Evolutionary conservation across 2,888 invertebrate species (phyloP).

Genomic region (Neuroscelio doddi): DNA sequence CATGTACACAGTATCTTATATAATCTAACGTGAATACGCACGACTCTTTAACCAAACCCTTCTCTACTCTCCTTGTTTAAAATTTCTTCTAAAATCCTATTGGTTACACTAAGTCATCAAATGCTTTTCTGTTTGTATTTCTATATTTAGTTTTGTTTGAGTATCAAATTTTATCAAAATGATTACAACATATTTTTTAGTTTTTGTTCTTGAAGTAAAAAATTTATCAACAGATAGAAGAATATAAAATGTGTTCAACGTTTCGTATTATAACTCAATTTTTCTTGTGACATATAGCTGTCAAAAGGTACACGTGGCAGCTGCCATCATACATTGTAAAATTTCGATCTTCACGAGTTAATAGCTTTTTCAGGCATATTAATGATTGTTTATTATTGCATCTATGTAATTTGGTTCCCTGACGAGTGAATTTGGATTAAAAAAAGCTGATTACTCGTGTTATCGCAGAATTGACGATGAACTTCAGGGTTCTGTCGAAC

Average conservation of each 20-base stretch:
- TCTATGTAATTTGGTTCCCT: not conserved
- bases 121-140: too few relatives aligned
- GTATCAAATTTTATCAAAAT: too few relatives aligned
- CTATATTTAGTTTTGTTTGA: too few relatives aligned
- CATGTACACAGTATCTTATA: constrained; percentile 26
- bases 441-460: not conserved
- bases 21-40: not conserved
- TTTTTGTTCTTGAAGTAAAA: too few relatives aligned
- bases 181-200: too few relatives aligned
- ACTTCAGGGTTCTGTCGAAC: not conserved
- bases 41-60: constrained; percentile 21
- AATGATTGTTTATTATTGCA: constrained; percentile 3
- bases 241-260: too few relatives aligned
- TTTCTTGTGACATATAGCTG: too few relatives aligned
- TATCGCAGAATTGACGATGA: not conserved
- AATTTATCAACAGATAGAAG: too few relatives aligned
- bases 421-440: not conserved
- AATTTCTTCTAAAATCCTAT: constrained; percentile 2
- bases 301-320: not conserved
- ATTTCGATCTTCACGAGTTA: constrained; percentile 4
- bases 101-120: not conserved
- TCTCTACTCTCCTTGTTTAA: constrained; percentile 18
- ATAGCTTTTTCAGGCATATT: constrained; percentile 4
- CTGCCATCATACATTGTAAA: not conserved
- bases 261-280: too few relatives aligned